Evolutionary conservation across 2,113 vertebrate species (phyloP).

Genomic region (Trichomycterus rosablanca): DNA sequence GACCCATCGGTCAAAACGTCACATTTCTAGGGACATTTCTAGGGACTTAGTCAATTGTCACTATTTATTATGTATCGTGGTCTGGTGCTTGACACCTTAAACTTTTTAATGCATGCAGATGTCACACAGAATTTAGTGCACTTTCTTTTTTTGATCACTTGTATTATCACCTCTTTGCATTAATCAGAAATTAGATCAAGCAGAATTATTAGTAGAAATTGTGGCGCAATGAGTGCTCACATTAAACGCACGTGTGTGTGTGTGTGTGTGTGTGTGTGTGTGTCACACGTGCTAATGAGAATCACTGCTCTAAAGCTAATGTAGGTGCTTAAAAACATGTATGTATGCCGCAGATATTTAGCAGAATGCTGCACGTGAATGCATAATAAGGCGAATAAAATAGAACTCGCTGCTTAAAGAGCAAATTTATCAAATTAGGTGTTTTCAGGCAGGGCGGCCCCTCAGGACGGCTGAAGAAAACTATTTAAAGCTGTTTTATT

Average conservation of each 20-base stretch:
- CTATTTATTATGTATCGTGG: no score
- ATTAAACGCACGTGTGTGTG: slow-evolving; percentile 60
- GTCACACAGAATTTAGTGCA: no score
- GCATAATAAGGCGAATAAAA: slow-evolving; percentile 67
- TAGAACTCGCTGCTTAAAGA: slow-evolving; percentile 67
- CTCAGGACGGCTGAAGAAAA: slow-evolving; percentile 59
- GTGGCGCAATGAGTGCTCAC: slow-evolving; percentile 44
- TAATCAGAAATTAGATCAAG: slow-evolving; percentile 61
- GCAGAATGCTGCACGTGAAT: slow-evolving; percentile 61
- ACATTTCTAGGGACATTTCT: no score
- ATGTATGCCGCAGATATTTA: slow-evolving; percentile 67
- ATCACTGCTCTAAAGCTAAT: slow-evolving; percentile 54
- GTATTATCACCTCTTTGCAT: slow-evolving; percentile 54
- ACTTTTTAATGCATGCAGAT: no score
- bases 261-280: no score
- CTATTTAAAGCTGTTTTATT: slow-evolving; percentile 72
- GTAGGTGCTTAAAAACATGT: slow-evolving; percentile 65
- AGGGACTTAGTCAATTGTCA: no score
- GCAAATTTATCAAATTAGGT: slow-evolving; percentile 77
- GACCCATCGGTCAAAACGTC: no score
- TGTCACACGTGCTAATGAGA: slow-evolving; percentile 69
- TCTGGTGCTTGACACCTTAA: no score
- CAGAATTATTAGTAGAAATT: slow-evolving; percentile 49
- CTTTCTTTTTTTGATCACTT: no score
- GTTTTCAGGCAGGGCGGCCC: slow-evolving; percentile 59